Evolutionary conservation across 2,113 vertebrate species (phyloP), one percentile per base, ranked within the genome.

Genomic region (Oncorhynchus nerka): DNA sequence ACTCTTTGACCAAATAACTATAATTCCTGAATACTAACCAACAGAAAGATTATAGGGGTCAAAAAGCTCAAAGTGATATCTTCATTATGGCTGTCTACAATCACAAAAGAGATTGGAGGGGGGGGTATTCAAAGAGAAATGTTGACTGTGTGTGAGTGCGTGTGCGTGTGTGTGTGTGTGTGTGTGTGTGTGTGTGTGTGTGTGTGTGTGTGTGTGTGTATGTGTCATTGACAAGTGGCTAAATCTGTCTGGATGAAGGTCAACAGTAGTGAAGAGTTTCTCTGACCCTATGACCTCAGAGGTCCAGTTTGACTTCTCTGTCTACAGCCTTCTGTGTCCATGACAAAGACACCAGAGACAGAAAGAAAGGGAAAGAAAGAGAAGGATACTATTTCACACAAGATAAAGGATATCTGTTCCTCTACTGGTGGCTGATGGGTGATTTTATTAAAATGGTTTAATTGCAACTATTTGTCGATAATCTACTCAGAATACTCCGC

Each of bases 161-260:
- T 62, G 61, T 2, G 19, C 9, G 49, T 74, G 79, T 64, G n/a
- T 24, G 61, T 7, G 20, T 24, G 34, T 16, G 13, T 74, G 79
- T 76, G 19, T 68, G 85, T 13, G 61, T 3, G 61, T 64, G 19
- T 24, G 5, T 64, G 61, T 24, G 8, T 8, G 20, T 26, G 8
- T 4, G 51, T 72, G 80, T 75, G 20, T 68, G 85, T 8, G 61
- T 9, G 61, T 12, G 20, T 26, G 20, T 64, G 61, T 26, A 22
- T 3, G n/a, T 26, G 39, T 34, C 16, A 15, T 76, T 91, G 90
- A 91, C 91, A 89, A 45, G 87, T 80, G 87, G 79, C 92, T 92
- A 91, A 91, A 93, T 93, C 86, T 86, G 91, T 91, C 87, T 90
- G 90, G 89, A 87, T 92, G 86, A 90, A 92, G 94, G 93, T 94